Conservation (phyloP, 64 coral and sea anemone genomes). For the Actinia equina region DNA sequence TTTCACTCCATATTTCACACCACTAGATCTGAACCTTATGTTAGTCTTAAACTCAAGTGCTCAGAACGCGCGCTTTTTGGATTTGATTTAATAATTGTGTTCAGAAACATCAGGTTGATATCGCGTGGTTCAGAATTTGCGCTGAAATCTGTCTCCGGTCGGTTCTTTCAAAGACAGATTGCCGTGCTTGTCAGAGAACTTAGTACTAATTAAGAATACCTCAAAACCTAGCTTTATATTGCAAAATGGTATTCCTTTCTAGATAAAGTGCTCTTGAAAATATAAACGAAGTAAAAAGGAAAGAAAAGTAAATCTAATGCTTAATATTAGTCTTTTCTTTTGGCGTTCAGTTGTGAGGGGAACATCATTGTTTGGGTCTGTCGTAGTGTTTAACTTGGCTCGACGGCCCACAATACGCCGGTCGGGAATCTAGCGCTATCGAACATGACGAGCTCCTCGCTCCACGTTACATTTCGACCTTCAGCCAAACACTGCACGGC, state of each 20-base stretch:
- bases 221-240: background rate
- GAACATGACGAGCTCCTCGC: too few species aligned
- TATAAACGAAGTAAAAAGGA: background rate
- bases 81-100: background rate
- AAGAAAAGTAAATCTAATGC: too few species aligned
- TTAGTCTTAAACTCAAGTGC: background rate
- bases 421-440: too few species aligned
- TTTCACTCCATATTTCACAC: constrained; percentile 31
- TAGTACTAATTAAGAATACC: background rate
- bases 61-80: constrained; percentile 2
- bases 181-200: background rate
- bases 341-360: too few species aligned
- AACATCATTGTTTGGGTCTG: too few species aligned
- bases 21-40: constrained; percentile 19
- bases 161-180: constrained; percentile 9
- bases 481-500: too few species aligned
- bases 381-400: too few species aligned
- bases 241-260: too few species aligned
- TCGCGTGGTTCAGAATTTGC: background rate
- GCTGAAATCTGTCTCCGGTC: constrained; percentile 11
- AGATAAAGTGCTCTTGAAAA: background rate
- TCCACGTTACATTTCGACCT: too few species aligned
- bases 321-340: background rate
- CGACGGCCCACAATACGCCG: too few species aligned
- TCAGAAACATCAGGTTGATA: background rate